Conservation (phyloP, 2,113 vertebrate genomes). For the Brachypteracias leptosomus region DNA sequence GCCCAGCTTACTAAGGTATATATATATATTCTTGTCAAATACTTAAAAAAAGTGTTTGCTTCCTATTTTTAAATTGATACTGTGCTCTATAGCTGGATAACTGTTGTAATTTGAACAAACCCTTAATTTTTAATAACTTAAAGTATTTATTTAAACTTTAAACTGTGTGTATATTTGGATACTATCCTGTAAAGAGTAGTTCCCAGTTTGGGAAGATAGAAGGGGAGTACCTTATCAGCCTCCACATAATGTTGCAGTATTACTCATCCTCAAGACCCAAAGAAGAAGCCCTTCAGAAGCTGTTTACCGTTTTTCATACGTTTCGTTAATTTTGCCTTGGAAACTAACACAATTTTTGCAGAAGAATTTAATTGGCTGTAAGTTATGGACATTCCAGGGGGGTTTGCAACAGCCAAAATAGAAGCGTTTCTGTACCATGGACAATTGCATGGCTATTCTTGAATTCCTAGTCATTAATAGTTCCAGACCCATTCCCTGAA, state of each 20-base stretch:
- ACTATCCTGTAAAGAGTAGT: conserved; percentile 83
- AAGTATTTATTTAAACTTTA: conserved; percentile 43
- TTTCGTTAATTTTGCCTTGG: conserved; percentile 75
- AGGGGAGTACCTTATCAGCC: conserved; percentile 76
- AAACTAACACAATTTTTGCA: conserved; percentile 73
- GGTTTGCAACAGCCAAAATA: conserved; percentile 73
- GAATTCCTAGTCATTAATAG: conserved; percentile 59
- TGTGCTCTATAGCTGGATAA: conserved; percentile 39
- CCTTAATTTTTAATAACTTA: conserved; percentile 1
- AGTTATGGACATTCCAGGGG: conserved; percentile 75
- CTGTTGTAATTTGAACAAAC: conserved; percentile 53
- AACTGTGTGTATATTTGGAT: conserved; percentile 64
- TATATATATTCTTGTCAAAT: conserved; percentile 75
- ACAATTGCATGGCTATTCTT: conserved; percentile 70
- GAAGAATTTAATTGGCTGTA: conserved; percentile 78
- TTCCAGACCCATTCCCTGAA: conserved; percentile 64
- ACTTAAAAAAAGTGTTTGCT: conserved; percentile 64
- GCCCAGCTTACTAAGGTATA: conserved; percentile 95
- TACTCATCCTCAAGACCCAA: conserved; percentile 78
- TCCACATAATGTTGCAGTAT: conserved; percentile 76
- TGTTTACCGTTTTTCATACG: conserved; percentile 63
- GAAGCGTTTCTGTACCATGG: conserved; percentile 73
- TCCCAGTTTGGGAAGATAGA: conserved; percentile 77
- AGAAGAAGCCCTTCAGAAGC: conserved; percentile 77
- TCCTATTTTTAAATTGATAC: conserved; percentile 66